Base-by-base conservation (phyloP, 37 sponge, comb jelly and placozoan genomes). In the Diacarnus erythraeanus region DNA sequence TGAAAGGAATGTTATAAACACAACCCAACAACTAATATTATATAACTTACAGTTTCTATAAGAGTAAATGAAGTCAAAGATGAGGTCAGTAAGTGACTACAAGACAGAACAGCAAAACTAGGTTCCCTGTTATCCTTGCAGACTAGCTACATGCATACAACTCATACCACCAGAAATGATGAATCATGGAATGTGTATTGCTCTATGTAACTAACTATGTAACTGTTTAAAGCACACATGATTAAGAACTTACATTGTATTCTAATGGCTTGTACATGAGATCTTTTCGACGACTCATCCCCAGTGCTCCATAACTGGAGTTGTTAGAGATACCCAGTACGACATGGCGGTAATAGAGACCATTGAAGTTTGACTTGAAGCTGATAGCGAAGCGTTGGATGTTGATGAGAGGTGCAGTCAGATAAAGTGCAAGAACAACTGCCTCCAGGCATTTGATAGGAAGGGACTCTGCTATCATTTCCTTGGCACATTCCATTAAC, bases 361-460 rank as follows among this genome's bases (percentile, higher is more conserved):
- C 82, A 15, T 64, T 82, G 42, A 75, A 89, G 44, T 76, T 76
- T 1, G 94, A 89, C 77, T 94, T 97, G 80, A 94, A 97, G 37
- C 94, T 66, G 27, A 97, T 73, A n/a, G 87, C 61, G 57, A 94
- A 84, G 17, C 94, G 59, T 17, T 88, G 80, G n/a, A 89, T 41
- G 0, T 67, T 35, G n/a, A 74, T 44, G 23, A 97, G 56, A 20
- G 89, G 84, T 22, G 86, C 69, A 12, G 94, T 89, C 29, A 97
- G 77, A 71, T 97, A 97, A 79, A 97, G 76, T 5, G 90, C 64
- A 30, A 97, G 68, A 31, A 97, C 51, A 2, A 93, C 91, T n/a
- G 98, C 98, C 84, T 97, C 98, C 30, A 97, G 79, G 59, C 98
- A 97, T 71, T 97, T 97, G 80, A 97, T 97, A 36, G 98, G 98